A percentile compares a stretch with the other conserved stretches of the same genome.
These are phyloP conservation scores for Agapornis roseicollis DNA, from an alignment of 2,113 vertebrate species.

Conservation along the genomic window DNA sequence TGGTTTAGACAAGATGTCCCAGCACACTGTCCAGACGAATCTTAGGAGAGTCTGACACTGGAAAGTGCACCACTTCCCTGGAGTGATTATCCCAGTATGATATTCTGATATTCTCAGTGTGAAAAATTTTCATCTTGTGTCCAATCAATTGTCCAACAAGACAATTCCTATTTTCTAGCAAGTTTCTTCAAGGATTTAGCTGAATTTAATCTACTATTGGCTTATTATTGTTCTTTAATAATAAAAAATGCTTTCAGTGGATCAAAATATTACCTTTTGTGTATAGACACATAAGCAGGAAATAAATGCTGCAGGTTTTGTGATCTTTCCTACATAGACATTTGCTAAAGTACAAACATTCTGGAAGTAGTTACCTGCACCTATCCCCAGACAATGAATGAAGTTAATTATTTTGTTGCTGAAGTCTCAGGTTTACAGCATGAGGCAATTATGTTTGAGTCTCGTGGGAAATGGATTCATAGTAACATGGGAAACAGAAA, in stretches of 20 bases:
- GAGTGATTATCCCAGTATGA: neutral
- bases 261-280: neutral
- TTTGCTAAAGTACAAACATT: neutral
- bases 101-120: neutral
- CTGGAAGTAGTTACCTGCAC: neutral
- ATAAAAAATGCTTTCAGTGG: neutral
- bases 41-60: neutral
- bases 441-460: neutral
- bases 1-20: neutral
- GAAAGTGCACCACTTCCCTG: neutral
- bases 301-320: neutral
- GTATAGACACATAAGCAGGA: neutral
- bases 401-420: neutral
- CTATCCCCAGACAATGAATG: neutral
- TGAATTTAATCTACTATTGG: neutral
- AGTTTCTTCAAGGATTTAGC: neutral
- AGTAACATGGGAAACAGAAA: constrained; percentile 7
- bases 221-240: neutral
- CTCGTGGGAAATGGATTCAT: constrained; percentile 18
- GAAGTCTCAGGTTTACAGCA: neutral
- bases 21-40: neutral
- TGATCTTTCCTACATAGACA: neutral
- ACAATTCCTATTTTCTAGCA: neutral
- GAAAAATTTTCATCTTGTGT: neutral
- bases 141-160: neutral